Evolutionary conservation across 2,888 invertebrate species (phyloP).

Genomic region (Nephrotoma appendiculata): DNA sequence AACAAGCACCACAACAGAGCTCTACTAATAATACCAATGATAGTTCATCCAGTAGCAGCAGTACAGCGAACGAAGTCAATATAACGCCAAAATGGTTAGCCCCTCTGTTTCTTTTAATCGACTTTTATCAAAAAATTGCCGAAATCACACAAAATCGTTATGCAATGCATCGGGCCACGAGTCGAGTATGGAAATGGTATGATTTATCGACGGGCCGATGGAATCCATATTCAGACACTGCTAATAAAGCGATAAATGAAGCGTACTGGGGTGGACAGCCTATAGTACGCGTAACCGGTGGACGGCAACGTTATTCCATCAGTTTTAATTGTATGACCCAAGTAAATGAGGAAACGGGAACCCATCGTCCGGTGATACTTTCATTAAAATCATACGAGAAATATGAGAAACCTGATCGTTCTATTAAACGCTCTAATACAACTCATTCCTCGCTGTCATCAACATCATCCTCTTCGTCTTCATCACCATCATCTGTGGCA

Average conservation of each 20-base stretch:
- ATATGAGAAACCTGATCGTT: not conserved
- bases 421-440: slow-evolving; percentile 3
- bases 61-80: not conserved
- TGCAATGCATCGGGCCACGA: slow-evolving; percentile 45
- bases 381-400: slow-evolving; percentile 33
- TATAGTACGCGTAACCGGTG: slow-evolving; percentile 53
- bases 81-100: slow-evolving; percentile 59
- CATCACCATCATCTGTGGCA: not conserved
- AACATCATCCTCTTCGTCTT: not conserved
- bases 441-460: not conserved
- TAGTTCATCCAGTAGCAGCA: not conserved
- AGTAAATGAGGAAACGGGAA: slow-evolving; percentile 73
- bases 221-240: slow-evolving; percentile 54
- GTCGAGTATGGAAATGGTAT: slow-evolving; percentile 65
- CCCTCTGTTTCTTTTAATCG: slow-evolving; percentile 55
- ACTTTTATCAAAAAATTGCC: slow-evolving; percentile 62
- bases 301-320: slow-evolving; percentile 58
- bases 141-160: slow-evolving; percentile 49
- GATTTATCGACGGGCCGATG: slow-evolving; percentile 68
- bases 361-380: slow-evolving; percentile 62
- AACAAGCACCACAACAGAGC: not conserved
- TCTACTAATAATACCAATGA: not conserved
- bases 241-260: slow-evolving; percentile 62
- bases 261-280: slow-evolving; percentile 60
- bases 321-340: slow-evolving; percentile 69